Conservation (phyloP, 2,888 invertebrate genomes). For the Podabrus alpinus region DNA sequence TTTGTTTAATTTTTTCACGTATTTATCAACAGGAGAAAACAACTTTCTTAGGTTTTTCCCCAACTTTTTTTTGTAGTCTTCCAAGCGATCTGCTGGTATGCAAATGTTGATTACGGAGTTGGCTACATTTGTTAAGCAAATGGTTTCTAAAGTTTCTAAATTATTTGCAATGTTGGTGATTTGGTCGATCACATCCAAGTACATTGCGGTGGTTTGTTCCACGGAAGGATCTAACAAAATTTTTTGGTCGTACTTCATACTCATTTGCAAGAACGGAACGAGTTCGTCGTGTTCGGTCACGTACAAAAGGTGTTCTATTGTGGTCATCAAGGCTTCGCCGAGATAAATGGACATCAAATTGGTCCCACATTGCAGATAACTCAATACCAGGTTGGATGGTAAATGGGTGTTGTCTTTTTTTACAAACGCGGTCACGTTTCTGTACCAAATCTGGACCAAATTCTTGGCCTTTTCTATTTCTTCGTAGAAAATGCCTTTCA, state of each 20-base stretch:
- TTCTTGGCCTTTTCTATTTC: slow-evolving; percentile 37
- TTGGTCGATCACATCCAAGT: slow-evolving; percentile 60
- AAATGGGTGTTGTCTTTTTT: slow-evolving; percentile 5
- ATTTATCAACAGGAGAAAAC: slow-evolving; percentile 26
- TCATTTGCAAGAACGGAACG: slow-evolving; percentile 67
- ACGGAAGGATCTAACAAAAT: slow-evolving; percentile 65
- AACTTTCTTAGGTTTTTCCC: slow-evolving; percentile 15
- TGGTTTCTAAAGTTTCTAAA: slow-evolving; percentile 39
- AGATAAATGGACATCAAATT: slow-evolving; percentile 65
- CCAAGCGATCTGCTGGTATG: slow-evolving; percentile 44
- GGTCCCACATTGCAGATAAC: slow-evolving; percentile 32
- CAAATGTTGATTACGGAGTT: slow-evolving; percentile 41
- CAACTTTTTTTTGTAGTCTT: slow-evolving; percentile 16
- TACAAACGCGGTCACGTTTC: slow-evolving; percentile 23
- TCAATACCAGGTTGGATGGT: neutral
- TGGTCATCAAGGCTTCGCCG: slow-evolving; percentile 68
- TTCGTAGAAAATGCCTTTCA: slow-evolving; percentile 39
- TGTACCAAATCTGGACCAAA: slow-evolving; percentile 41
- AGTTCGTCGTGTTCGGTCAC: slow-evolving; percentile 59
- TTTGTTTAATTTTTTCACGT: slow-evolving; percentile 25
- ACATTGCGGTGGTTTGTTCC: slow-evolving; percentile 60
- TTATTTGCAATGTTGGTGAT: slow-evolving; percentile 37
- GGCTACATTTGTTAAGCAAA: slow-evolving; percentile 36
- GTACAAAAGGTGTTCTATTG: slow-evolving; percentile 66
- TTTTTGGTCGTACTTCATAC: slow-evolving; percentile 60